Conservation (phyloP, 2,113 vertebrate genomes). For the Castor canadensis region DNA sequence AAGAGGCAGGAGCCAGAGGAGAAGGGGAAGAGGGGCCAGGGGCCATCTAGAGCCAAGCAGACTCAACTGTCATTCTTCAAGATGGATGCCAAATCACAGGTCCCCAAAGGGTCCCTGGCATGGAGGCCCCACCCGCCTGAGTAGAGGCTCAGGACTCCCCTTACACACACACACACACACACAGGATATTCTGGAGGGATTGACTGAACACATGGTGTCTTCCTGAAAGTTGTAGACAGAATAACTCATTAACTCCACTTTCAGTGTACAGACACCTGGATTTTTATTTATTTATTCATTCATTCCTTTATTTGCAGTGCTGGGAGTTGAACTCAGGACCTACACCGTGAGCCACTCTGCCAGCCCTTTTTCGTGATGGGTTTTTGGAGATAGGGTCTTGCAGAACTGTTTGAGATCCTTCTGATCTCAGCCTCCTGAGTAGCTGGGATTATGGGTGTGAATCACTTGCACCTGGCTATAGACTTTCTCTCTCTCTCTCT, state of each 20-base stretch:
- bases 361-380: no score
- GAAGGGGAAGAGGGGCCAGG: background rate
- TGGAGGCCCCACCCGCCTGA: background rate
- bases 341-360: no score
- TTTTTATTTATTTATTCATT: no score
- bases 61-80: background rate
- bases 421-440: no score
- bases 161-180: background rate
- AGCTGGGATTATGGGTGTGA: no score
- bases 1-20: background rate
- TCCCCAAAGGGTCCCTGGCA: background rate
- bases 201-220: background rate
- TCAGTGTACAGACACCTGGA: background rate
- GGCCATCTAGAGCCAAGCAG: background rate
- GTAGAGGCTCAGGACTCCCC: background rate
- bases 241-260: background rate
- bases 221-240: background rate
- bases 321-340: no score
- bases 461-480: no score
- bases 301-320: no score
- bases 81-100: background rate
- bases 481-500: no score
- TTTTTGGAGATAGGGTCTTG: no score
- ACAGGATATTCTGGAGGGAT: background rate
- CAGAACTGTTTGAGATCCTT: no score